Conservation (phyloP, 2,113 vertebrate genomes). For the Rhineura floridana region DNA sequence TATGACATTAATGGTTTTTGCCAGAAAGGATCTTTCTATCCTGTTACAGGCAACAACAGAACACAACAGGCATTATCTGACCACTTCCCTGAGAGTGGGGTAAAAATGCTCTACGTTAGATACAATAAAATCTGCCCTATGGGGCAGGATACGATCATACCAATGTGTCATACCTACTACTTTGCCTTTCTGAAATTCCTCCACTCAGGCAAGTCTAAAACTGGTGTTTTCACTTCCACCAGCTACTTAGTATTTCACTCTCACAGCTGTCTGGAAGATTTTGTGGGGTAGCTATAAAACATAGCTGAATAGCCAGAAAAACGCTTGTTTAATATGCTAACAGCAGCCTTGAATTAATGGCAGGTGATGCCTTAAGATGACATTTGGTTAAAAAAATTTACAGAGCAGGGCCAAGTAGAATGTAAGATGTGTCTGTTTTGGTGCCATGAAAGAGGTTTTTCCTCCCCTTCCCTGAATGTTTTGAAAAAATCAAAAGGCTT, state of each 20-base stretch:
- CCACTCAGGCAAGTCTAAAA: background rate
- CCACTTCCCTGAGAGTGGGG: background rate
- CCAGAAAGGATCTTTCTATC: background rate
- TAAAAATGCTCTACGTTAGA: background rate
- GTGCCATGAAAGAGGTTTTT: background rate
- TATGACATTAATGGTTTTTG: background rate
- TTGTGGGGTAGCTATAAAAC: background rate
- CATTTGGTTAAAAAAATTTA: background rate
- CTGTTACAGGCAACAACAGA: background rate
- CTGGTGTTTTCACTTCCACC: background rate
- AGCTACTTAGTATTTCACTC: background rate
- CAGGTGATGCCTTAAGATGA: background rate
- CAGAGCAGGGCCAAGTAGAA: background rate
- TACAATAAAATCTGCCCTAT: background rate
- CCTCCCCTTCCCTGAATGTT: background rate
- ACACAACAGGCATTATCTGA: background rate
- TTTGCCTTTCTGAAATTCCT: background rate
- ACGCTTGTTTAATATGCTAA: background rate
- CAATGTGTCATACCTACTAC: background rate
- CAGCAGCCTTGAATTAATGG: conserved; percentile 25
- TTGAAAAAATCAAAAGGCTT: background rate
- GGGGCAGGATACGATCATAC: background rate
- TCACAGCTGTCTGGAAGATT: background rate
- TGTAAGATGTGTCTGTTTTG: background rate
- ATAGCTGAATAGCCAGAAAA: background rate